These are phyloP conservation scores for Cyanistes caeruleus DNA, from an alignment of 2,113 vertebrate species.

Conservation along the genomic window DNA sequence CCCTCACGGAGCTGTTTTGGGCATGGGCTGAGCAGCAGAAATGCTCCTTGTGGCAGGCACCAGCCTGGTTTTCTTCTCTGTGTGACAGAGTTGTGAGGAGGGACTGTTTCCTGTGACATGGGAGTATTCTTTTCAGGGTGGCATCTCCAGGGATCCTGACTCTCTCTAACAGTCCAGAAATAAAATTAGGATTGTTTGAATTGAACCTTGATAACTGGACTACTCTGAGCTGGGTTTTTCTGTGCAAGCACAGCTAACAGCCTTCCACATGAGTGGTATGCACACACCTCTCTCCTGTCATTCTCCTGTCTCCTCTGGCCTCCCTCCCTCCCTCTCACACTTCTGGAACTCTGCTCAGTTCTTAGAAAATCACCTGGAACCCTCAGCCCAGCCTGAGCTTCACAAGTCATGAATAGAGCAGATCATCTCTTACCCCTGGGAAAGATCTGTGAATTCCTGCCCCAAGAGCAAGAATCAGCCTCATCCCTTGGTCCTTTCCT, in stretches of 20 bases:
- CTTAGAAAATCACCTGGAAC: neutral
- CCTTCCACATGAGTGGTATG: neutral
- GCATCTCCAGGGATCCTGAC: neutral
- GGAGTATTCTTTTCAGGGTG: neutral
- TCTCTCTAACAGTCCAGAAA: neutral
- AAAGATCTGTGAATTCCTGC: neutral
- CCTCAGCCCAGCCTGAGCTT: neutral
- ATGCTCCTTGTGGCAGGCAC: neutral
- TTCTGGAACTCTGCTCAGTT: neutral
- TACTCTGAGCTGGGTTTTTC: neutral
- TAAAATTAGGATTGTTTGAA: neutral
- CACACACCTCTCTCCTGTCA: neutral
- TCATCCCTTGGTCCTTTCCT: neutral
- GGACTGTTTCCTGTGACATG: neutral
- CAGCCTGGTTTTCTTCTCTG: neutral
- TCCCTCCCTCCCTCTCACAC: neutral
- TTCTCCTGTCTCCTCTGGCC: neutral
- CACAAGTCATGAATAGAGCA: fast-evolving
- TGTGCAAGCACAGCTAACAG: neutral
- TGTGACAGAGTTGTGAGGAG: neutral
- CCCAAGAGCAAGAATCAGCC: neutral
- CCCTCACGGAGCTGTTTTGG: neutral
- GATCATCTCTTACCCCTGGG: neutral
- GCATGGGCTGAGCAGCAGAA: neutral
- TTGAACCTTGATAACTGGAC: neutral